Base-by-base conservation (phyloP, 2,888 invertebrate genomes). In the Sinhomidia bicolor region DNA sequence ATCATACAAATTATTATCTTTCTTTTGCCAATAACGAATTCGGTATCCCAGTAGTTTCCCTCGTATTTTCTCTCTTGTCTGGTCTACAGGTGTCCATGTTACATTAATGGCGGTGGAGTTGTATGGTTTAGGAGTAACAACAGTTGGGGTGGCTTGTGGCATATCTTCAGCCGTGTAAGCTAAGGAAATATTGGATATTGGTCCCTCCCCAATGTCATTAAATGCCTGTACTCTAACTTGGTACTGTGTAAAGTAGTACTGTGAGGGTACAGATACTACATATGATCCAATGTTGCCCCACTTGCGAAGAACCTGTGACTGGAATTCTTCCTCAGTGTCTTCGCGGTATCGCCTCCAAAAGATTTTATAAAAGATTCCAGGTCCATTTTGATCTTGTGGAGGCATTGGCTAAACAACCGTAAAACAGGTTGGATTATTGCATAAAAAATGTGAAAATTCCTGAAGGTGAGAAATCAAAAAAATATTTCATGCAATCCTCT, bases 61-160 rank as follows among this genome's bases (percentile, higher is more conserved):
- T 90, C 97, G 95, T 80, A 99, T 95, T 92, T 95, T 95, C 91
- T 97, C 97, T 26, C 98, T 95, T 0, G 96, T 96, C 93, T 97
- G 96, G 83, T 97, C 96, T 60, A 99, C 96, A 0, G 98, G 96
- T 65, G 95, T 94, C 99, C 99, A 99, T 14, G 96, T 97, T 0
- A 99, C 97, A 93, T 97, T 97, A 89, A 99, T 95, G 17, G 98
- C 96, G 0, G 99, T 99, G 0, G 98, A 97, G 94, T 99, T 99
- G 94, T 95, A 98, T 0, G 97, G 96, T 20, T 95, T 93, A 0
- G 97, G 97, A 62, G 95, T 94, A 0, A 98, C 96, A 93, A 96
- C 95, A 92, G 97, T 97, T 0, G 99, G 99, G 0, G 98, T 96
- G 41, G 97, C 97, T 93, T 96, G 97, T 0, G 98, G 98, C 97